These are phyloP conservation scores for Emys orbicularis DNA, from an alignment of 2,797 vertebrate genomes.

Conservation along the genomic window DNA sequence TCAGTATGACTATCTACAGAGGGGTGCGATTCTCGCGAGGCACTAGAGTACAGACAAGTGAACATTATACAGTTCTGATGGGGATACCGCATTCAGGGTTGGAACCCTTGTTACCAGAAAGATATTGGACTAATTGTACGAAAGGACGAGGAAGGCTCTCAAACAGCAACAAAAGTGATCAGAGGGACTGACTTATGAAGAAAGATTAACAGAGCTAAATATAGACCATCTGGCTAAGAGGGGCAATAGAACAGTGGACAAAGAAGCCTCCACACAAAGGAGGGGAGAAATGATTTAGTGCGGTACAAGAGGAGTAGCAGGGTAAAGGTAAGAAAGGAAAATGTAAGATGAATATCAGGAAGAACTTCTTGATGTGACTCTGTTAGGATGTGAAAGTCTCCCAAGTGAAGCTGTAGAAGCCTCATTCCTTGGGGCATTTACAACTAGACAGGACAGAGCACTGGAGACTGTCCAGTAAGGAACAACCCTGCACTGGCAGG, in stretches of 20 bases:
- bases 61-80: fast-evolving
- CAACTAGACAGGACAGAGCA: background rate
- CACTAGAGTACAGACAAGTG: fast-evolving
- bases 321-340: background rate
- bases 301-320: background rate
- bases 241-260: background rate
- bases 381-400: background rate
- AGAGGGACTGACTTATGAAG: background rate
- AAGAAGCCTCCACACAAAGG: fast-evolving
- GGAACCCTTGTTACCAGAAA: background rate
- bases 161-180: background rate
- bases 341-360: background rate
- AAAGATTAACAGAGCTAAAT: background rate
- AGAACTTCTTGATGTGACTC: conserved; percentile 18
- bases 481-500: background rate
- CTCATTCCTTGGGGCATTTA: background rate
- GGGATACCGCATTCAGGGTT: background rate
- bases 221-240: background rate
- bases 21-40: fast-evolving
- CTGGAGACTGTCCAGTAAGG: too few species aligned
- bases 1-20: fast-evolving
- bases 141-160: conserved; percentile 4
- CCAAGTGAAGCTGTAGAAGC: background rate
- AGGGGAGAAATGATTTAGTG: background rate
- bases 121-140: background rate